phyloP scores from a whole-genome alignment of 2,888 invertebrate genomes.

The Andrena fulva region DNA sequence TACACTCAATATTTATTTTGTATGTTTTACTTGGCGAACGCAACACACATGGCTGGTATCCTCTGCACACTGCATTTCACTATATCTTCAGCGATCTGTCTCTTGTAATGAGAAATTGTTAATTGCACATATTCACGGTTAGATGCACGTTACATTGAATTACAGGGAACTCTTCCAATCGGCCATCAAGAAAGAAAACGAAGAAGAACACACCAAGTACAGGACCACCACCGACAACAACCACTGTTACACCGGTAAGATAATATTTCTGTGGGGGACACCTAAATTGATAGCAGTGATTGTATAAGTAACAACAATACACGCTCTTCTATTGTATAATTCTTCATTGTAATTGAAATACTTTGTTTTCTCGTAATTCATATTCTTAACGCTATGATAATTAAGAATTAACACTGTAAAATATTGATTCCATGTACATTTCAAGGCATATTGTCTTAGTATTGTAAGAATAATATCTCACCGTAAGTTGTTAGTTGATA shows the following conservation, averaged over 20 bases:
- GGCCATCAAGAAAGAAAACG: conserved; percentile 86
- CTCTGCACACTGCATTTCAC: conserved; percentile 79
- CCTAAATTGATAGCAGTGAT: not conserved
- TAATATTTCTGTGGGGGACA: conserved; percentile 20
- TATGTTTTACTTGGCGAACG: conserved; percentile 54
- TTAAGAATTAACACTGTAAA: conserved; percentile 11
- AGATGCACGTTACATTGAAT: conserved; percentile 80
- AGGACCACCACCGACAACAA: conserved; percentile 71
- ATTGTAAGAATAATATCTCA: conserved; percentile 1
- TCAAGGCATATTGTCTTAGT: conserved; percentile 18
- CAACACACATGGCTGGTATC: conserved; percentile 80
- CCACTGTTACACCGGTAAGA: conserved; percentile 80
- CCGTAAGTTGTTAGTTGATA: not conserved
- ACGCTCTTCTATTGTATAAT: not conserved
- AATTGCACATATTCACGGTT: conserved; percentile 73
- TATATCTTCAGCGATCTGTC: conserved; percentile 71
- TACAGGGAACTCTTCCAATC: conserved; percentile 82
- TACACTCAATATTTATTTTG: conserved; percentile 47
- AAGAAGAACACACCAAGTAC: conserved; percentile 85
- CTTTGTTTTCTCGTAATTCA: conserved; percentile 4
- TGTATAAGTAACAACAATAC: conserved; percentile 11
- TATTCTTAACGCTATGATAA: not conserved
- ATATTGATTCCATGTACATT: conserved; percentile 4
- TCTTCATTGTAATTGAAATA: conserved; percentile 29
- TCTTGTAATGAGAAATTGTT: conserved; percentile 61